Evolutionary conservation across 2,888 invertebrate species (phyloP), one percentile per base, ranked within the genome.

Genomic region (Dromius quadrimaculatus): DNA sequence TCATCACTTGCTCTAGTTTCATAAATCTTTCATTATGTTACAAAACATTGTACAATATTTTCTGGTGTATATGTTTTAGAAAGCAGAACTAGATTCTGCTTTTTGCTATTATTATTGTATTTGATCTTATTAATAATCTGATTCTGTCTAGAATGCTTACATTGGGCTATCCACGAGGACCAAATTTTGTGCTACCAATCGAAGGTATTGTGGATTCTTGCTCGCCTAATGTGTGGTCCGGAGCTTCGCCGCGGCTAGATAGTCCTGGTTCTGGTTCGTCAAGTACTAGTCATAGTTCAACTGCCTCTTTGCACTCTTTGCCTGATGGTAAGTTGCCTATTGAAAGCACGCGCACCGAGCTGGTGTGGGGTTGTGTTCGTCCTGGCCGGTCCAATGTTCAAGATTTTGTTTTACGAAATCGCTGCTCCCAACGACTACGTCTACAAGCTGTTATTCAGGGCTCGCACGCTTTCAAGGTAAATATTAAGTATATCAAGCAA

Each of bases 301-400:
- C 57, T 15, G 32, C 32, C 0, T 28, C 47, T 11, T 9, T 47
- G 8, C 47, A 47, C 11, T 11, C 57, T 8, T 9, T 57, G 1
- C 19, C 57, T 2, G 78, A 80, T 70, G 82, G 81, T 2, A 81
- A 81, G 75, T 73, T 86, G 6, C 87, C 88, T 0, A 81, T 89
- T 8, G 85, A 87, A 76, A 84, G 87, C 0, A 87, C 87, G 0
- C 84, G 85, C 38, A 81, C 83, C 5, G 85, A 87, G 72, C 75
- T 89, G 3, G 84, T 87, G 11, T 89, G 88, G 88, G 87, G 86
- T 22, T 87, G 88, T 74, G 79, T 87, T 1, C 86, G 85, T 76
- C 77, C 85, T 6, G 86, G 87, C 23, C 87, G 85, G 72, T 83
- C 81, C 13, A 83, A 83, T 0, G 82, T 81, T 0, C 87, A 87